phyloP scores from a whole-genome alignment of 2,888 invertebrate genomes.

The Leucophenga maculata region DNA sequence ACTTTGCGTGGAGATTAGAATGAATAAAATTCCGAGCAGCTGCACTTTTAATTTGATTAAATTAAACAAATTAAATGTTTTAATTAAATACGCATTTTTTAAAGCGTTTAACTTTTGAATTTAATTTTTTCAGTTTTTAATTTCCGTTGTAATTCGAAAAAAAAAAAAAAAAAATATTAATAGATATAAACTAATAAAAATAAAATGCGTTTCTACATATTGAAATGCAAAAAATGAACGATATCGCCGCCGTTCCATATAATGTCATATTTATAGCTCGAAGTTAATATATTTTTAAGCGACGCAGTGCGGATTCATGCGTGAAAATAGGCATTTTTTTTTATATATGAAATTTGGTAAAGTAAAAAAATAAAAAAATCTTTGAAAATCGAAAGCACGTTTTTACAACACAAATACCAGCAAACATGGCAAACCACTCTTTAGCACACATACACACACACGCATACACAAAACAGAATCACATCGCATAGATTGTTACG shows the following conservation, averaged over 20 bases:
- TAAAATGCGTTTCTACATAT: not conserved
- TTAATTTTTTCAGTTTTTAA: not conserved
- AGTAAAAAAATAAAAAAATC: not conserved
- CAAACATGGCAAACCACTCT: conserved; percentile 5
- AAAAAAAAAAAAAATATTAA: not conserved
- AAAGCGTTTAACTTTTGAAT: not conserved
- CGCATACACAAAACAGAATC: not conserved
- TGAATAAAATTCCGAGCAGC: no score
- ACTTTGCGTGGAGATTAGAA: no score
- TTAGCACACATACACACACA: no score
- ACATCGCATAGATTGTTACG: not conserved
- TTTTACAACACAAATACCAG: not conserved
- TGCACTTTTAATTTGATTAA: no score
- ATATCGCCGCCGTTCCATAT: not conserved
- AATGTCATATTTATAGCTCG: conserved; percentile 3
- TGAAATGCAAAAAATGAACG: not conserved
- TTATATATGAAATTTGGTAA: not conserved
- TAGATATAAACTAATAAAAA: not conserved
- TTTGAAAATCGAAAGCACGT: not conserved
- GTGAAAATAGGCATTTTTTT: conserved; percentile 11
- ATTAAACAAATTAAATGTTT: no score
- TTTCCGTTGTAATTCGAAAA: not conserved
- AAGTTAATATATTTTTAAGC: not conserved
- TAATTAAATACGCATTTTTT: no score
- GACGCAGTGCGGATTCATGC: conserved; percentile 6